Percentiles rank a stretch among this genome's conserved stretches.
Evolutionary conservation across 2,888 invertebrate genomes (phyloP).

Genomic region (Drosophila subquinaria): DNA sequence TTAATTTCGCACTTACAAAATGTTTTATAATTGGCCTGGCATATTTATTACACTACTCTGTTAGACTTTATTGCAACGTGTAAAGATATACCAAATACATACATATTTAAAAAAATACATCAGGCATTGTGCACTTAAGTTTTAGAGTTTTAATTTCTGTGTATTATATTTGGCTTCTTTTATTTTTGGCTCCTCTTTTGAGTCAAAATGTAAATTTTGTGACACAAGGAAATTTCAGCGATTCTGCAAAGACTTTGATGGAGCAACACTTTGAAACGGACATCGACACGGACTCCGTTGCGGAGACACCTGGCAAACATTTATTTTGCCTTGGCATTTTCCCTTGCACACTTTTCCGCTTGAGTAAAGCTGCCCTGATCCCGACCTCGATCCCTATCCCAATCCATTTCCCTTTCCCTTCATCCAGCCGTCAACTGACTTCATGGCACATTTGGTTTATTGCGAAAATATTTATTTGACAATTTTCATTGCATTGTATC

Average conservation of each 20-base stretch:
- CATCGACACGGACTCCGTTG: not conserved
- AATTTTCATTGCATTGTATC: constrained; percentile 64
- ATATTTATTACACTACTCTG: no score
- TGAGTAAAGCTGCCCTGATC: constrained; percentile 14
- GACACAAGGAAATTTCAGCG: constrained; percentile 53
- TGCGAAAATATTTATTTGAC: constrained; percentile 70
- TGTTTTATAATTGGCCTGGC: no score
- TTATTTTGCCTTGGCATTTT: constrained; percentile 36
- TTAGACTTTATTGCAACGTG: no score
- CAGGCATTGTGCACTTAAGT: not conserved
- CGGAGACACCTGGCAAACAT: constrained; percentile 28
- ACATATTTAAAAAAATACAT: no score
- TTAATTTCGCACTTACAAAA: no score
- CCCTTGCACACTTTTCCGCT: constrained; percentile 47
- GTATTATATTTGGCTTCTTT: not conserved
- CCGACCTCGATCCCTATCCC: no score
- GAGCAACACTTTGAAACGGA: not conserved
- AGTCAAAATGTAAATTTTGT: constrained; percentile 63
- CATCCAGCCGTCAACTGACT: constrained; percentile 13
- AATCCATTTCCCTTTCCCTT: not conserved
- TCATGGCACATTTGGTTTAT: constrained; percentile 44
- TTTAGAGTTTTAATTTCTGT: not conserved
- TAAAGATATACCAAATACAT: no score
- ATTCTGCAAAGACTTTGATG: constrained; percentile 33
- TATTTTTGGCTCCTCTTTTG: constrained; percentile 20